Conservation (phyloP, 1,140 invertebrate genomes). For the Ericerus pela region DNA sequence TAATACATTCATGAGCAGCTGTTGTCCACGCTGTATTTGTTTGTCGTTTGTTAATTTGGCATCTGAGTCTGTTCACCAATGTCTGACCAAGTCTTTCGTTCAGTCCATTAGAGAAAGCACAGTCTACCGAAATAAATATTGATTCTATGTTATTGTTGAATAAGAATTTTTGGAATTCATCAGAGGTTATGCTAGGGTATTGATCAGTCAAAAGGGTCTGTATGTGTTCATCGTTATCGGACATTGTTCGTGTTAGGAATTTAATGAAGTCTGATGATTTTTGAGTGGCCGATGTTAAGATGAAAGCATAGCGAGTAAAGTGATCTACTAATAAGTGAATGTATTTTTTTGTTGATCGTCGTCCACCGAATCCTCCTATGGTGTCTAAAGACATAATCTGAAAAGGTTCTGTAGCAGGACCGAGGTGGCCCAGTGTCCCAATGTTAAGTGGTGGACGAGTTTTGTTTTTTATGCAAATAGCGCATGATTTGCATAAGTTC, state of each 20-base stretch:
- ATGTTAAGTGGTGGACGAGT: conserved; percentile 33
- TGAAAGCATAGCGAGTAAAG: conserved; percentile 13
- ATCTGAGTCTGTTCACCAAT: conserved; percentile 20
- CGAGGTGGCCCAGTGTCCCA: too few relatives aligned
- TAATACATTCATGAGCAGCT: conserved; percentile 20
- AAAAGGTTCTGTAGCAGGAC: conserved; percentile 11
- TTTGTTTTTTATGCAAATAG: too few relatives aligned
- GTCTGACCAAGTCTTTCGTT: conserved; percentile 17
- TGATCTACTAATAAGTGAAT: conserved; percentile 17
- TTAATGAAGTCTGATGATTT: background rate
- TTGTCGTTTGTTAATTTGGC: conserved; percentile 19
- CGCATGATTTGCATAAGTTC: background rate
- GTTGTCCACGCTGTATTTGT: conserved; percentile 21
- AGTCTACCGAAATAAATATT: conserved; percentile 5
- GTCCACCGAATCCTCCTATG: conserved; percentile 15
- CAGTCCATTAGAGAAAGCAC: conserved; percentile 15
- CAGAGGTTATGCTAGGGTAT: background rate
- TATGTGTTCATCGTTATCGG: too few relatives aligned
- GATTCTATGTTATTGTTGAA: background rate
- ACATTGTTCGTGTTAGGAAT: background rate
- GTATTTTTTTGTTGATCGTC: conserved; percentile 14
- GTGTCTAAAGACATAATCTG: conserved; percentile 15
- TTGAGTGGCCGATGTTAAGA: background rate
- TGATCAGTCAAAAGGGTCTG: background rate
- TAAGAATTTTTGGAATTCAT: background rate